These are phyloP conservation scores for Myrmecobius fasciatus DNA, from an alignment of 2,113 vertebrate species.

Conservation along the genomic window DNA sequence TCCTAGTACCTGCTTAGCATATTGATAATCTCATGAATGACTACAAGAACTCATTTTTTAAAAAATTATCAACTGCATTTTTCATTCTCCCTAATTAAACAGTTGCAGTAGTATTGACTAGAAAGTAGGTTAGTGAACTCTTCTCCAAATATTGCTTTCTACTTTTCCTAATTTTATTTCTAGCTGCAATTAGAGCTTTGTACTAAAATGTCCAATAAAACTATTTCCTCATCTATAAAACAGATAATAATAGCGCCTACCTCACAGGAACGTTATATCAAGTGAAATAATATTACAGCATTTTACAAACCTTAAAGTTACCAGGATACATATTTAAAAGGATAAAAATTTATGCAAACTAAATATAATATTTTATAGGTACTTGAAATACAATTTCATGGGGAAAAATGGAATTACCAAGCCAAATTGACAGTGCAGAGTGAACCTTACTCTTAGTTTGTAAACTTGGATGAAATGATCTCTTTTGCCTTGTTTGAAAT, in stretches of 20 bases:
- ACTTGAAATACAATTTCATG: neutral
- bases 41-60: neutral
- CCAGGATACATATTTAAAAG: neutral
- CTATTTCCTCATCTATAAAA: neutral
- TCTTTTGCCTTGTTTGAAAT: neutral
- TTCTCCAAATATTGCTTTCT: neutral
- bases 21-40: neutral
- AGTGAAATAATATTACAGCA: neutral
- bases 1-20: neutral
- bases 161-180: conserved; percentile 10
- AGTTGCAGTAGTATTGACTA: neutral
- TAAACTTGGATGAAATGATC: neutral
- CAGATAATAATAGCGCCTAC: neutral
- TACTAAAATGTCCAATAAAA: neutral
- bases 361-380: neutral
- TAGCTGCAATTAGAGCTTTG: neutral
- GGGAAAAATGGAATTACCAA: neutral
- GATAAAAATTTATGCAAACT: neutral
- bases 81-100: neutral
- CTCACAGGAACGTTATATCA: neutral
- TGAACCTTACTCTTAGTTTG: neutral
- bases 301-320: neutral
- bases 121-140: neutral
- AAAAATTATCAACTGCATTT: neutral
- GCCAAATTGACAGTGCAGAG: neutral